A percentile compares a stretch with the other conserved stretches of the same genome.
Evolutionary conservation across 2,888 invertebrate genomes (phyloP).

Genomic region (Orgyia antiqua): DNA sequence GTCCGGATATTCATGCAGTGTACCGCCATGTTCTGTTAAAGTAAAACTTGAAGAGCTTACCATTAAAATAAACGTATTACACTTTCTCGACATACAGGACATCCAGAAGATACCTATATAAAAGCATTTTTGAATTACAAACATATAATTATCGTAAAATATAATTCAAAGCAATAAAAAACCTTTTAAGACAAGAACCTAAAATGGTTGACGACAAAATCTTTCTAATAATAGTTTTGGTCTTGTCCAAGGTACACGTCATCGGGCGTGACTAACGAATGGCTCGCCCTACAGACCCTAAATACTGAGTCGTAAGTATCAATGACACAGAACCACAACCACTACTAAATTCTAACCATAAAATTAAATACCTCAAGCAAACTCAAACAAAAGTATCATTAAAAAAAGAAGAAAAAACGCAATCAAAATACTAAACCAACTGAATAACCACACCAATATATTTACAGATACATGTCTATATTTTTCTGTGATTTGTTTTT

Average conservation of each 20-base stretch:
- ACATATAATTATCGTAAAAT: constrained; percentile 22
- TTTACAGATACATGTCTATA: no score
- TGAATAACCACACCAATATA: no score
- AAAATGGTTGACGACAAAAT: constrained; percentile 52
- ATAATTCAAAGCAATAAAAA: constrained; percentile 38
- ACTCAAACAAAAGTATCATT: no score
- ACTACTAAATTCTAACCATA: constrained; percentile 22
- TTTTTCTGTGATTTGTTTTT: no score
- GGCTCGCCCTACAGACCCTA: constrained; percentile 78
- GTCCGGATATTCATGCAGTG: constrained; percentile 67
- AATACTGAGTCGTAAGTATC: constrained; percentile 78
- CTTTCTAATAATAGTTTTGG: constrained; percentile 76
- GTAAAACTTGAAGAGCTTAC: no score
- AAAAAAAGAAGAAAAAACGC: no score
- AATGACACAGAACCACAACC: constrained; percentile 38
- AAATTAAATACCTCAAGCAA: no score
- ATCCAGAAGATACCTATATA: constrained; percentile 17
- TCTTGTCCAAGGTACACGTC: constrained; percentile 79
- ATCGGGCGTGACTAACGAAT: constrained; percentile 77
- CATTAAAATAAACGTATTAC: no score
- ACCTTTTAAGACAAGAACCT: constrained; percentile 63
- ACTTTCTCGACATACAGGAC: no score
- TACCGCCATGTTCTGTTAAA: constrained; percentile 58
- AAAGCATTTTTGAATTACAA: constrained; percentile 21
- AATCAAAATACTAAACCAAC: no score